Evolutionary conservation across 2,888 invertebrate species (phyloP).

Genomic region (Drymonia ruficornis): DNA sequence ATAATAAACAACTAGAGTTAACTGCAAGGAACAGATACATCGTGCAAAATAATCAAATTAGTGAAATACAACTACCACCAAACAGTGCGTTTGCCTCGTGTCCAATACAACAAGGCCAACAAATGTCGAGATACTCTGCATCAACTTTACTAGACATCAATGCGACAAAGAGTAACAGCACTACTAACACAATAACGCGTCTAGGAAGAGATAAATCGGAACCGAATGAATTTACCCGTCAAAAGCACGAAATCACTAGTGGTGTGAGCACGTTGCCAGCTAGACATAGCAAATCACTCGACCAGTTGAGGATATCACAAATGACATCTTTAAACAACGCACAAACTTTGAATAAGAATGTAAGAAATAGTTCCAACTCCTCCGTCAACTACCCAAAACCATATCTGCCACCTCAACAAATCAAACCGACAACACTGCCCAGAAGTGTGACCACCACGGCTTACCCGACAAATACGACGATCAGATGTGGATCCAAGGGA

Average conservation of each 20-base stretch:
- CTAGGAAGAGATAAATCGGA: slow-evolving; percentile 61
- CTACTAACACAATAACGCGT: slow-evolving; percentile 51
- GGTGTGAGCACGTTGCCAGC: slow-evolving; percentile 86
- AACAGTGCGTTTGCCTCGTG: slow-evolving; percentile 74
- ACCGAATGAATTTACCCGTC: slow-evolving; percentile 61
- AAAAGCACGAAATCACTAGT: slow-evolving; percentile 73
- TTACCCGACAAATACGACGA: slow-evolving; percentile 76
- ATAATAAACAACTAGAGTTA: slow-evolving; percentile 76
- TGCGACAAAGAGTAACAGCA: slow-evolving; percentile 52
- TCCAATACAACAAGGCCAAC: slow-evolving; percentile 75
- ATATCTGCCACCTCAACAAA: slow-evolving; percentile 69
- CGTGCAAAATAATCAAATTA: slow-evolving; percentile 82
- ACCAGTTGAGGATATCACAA: slow-evolving; percentile 88
- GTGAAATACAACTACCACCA: slow-evolving; percentile 78
- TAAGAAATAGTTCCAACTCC: slow-evolving; percentile 69
- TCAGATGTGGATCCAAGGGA: slow-evolving; percentile 73
- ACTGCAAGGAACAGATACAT: slow-evolving; percentile 80
- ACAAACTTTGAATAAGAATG: slow-evolving; percentile 64
- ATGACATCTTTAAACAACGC: slow-evolving; percentile 63
- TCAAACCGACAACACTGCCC: slow-evolving; percentile 79
- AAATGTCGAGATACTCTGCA: slow-evolving; percentile 85
- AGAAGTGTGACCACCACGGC: slow-evolving; percentile 78
- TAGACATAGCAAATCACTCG: slow-evolving; percentile 92
- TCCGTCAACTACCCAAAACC: slow-evolving; percentile 79
- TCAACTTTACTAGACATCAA: slow-evolving; percentile 83